Conservation (phyloP, 1,140 invertebrate genomes). For the Liolophura sinensis region DNA sequence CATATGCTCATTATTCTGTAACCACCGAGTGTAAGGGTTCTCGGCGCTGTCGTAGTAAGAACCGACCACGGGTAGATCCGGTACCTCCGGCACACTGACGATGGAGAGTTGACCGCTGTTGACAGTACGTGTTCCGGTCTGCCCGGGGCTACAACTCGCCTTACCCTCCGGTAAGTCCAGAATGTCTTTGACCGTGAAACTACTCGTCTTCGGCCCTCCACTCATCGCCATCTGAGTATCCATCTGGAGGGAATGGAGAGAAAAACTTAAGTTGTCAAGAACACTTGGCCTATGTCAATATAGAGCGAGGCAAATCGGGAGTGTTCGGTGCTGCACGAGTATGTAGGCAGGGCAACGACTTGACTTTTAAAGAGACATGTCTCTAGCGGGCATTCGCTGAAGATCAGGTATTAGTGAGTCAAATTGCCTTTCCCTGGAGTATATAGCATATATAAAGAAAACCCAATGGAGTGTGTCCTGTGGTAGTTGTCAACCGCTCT, state of each 20-base stretch:
- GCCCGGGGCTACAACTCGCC: conserved; percentile 25
- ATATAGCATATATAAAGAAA: no score
- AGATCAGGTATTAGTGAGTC: no score
- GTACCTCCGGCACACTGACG: conserved; percentile 26
- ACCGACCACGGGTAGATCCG: conserved; percentile 21
- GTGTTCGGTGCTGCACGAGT: no score
- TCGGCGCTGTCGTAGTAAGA: conserved; percentile 40
- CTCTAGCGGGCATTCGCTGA: no score
- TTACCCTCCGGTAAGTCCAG: conserved; percentile 46
- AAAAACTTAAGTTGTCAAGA: no score
- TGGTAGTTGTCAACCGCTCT: no score
- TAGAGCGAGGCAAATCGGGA: no score
- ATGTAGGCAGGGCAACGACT: no score
- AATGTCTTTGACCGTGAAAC: conserved; percentile 52
- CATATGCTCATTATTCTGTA: conserved; percentile 45
- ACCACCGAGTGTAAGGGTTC: conserved; percentile 50
- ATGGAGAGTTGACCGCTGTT: conserved; percentile 20
- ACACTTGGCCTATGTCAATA: no score
- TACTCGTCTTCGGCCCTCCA: conserved; percentile 32
- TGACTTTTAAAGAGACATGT: no score
- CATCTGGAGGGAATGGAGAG: conserved; percentile 27
- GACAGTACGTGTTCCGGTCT: conserved; percentile 20
- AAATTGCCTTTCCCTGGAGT: no score
- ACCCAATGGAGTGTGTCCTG: no score
- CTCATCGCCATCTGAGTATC: conserved; percentile 44